phyloP scores from a whole-genome alignment of 2,888 invertebrate species.

The Mythimna pallens region DNA sequence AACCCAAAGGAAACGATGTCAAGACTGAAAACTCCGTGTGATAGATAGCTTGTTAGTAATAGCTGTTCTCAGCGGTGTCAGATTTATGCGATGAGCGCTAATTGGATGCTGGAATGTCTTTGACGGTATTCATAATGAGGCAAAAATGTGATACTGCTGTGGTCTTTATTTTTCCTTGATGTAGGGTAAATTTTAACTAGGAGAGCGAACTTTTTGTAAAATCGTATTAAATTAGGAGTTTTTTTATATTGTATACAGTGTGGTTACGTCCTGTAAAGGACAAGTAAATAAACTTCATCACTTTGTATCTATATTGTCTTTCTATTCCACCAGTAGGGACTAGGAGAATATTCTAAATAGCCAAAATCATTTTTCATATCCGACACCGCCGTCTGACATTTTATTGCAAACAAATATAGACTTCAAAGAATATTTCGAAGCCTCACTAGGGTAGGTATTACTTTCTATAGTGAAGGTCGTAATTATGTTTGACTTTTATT shows the following conservation, averaged over 20 bases:
- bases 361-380: neutral
- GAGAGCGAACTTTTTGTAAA: neutral
- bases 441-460: neutral
- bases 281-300: neutral
- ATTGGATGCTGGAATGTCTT: conserved; percentile 52
- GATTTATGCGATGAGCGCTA: conserved; percentile 51
- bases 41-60: conserved; percentile 40
- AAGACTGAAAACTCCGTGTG: conserved; percentile 36
- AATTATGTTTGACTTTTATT: conserved; percentile 38
- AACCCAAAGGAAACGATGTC: conserved; percentile 36
- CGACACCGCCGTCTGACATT: neutral
- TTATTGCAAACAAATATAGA: conserved; percentile 14
- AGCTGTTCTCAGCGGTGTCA: conserved; percentile 39
- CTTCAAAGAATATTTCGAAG: neutral
- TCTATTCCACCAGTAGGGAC: neutral
- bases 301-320: neutral
- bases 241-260: neutral
- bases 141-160: conserved; percentile 39
- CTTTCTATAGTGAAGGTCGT: conserved; percentile 24
- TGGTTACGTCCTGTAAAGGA: neutral
- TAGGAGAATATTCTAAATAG: neutral
- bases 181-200: conserved; percentile 7
- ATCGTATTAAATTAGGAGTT: neutral
- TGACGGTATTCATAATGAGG: conserved; percentile 45
- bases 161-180: conserved; percentile 9